Conservation (phyloP, 2,797 vertebrate genomes). For the Paedocypris micromegethes region DNA sequence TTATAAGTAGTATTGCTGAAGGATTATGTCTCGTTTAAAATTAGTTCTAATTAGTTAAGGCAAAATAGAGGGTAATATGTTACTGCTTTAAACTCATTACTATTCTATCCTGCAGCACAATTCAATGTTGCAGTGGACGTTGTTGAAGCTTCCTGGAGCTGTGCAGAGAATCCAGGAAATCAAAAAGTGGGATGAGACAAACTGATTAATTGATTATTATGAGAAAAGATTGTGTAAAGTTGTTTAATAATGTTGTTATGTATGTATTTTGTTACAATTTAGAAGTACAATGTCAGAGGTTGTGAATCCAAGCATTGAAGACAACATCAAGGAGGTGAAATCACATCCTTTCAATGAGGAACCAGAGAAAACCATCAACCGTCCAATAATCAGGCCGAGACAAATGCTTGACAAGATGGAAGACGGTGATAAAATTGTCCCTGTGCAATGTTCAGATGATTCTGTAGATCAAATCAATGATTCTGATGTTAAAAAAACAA, state of each 20-base stretch:
- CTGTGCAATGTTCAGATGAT: background rate
- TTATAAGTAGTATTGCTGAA: no score
- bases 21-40: no score
- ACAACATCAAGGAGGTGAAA: background rate
- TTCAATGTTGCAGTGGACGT: conserved; percentile 12
- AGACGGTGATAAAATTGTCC: background rate
- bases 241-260: no score
- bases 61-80: no score
- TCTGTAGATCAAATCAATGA: background rate
- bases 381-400: background rate
- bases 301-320: background rate
- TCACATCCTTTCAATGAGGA: background rate
- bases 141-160: conserved; percentile 11
- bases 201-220: background rate
- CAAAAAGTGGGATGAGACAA: background rate
- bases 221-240: background rate
- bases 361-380: background rate
- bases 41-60: no score
- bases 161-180: background rate
- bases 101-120: background rate
- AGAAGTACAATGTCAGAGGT: background rate
- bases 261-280: background rate
- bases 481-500: background rate
- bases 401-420: background rate
- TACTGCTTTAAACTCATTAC: no score